phyloP scores from a whole-genome alignment of 1,140 invertebrate genomes.

The Drosophila pruinosa region DNA sequence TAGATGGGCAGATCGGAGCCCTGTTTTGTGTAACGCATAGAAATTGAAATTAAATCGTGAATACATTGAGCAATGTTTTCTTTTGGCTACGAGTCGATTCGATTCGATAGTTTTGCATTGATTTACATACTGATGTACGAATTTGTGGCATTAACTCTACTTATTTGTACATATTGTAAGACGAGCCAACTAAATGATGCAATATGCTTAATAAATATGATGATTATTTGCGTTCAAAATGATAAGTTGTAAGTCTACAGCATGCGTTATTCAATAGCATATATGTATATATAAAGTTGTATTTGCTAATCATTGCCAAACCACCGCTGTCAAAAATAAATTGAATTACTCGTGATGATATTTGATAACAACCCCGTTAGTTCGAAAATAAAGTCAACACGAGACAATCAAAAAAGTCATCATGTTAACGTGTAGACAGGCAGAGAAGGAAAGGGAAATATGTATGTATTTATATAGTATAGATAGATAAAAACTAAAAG shows the following conservation, averaged over 20 bases:
- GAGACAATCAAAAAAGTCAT: conserved; percentile 65
- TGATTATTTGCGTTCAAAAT: background rate
- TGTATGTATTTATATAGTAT: too few species aligned
- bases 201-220: background rate
- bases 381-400: conserved; percentile 47
- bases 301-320: background rate
- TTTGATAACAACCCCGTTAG: background rate
- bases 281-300: background rate
- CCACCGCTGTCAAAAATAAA: conserved; percentile 60
- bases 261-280: background rate
- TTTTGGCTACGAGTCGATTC: background rate
- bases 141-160: conserved; percentile 17
- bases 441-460: background rate
- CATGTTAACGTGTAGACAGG: conserved; percentile 57
- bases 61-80: background rate
- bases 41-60: conserved; percentile 23
- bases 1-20: conserved; percentile 96
- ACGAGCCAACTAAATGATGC: background rate
- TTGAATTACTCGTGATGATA: conserved; percentile 32
- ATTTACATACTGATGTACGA: conserved; percentile 10
- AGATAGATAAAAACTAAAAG: background rate
- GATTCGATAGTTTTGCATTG: conserved; percentile 10
- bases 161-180: conserved; percentile 42
- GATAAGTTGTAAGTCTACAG: background rate
- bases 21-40: conserved; percentile 84